Evolutionary conservation across 2,113 vertebrate genomes (phyloP), one percentile per base, ranked within the genome.

Genomic region (Planiliza haematocheilus): DNA sequence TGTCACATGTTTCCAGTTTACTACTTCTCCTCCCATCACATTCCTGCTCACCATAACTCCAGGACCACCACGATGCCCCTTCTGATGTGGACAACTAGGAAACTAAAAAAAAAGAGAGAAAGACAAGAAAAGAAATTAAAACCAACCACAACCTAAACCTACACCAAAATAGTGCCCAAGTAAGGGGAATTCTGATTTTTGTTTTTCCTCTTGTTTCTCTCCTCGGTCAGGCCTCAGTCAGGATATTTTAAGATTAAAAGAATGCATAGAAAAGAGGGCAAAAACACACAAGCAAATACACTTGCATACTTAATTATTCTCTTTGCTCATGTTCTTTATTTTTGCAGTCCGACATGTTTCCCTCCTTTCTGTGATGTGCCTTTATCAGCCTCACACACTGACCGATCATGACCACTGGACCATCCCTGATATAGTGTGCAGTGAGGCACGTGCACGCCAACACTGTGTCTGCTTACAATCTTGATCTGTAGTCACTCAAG

Each of bases 401-500:
- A 74, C 52, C 42, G 4, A 74, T 72, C 69, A 56, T 77, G 71
- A 67, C 71, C 57, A 67, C 7, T 48, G 66, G 79, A 86, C 63
- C 86, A 51, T 84, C 72, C 48, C 73, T 86, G 82, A 86, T 81
- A 70, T 57, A 14, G 74, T 73, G 88, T 87, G 84, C 86, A 88
- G 77, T 16, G 21, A 78, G 75, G 76, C 86, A 73, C 76, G 79
- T 37, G 65, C 72, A 67, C 85, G 84, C 82, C 85, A 86, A 82
- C 74, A 69, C 50, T 39, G 53, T n/a, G 72, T 74, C 87, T 85
- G 84, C 70, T 65, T 85, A 77, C 86, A 77, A 82, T 77, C 88
- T 71, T 89, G 82, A 86, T 70, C 79, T 81, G 0, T 50, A 91
- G 83, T 81, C 77, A 84, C 73, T 86, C 63, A 77, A 77, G 89